A percentile compares a stretch with the other conserved stretches of the same genome.
Conservation (phyloP, 2,113 vertebrate genomes). For the Cyprinodon brontotheroides region DNA sequence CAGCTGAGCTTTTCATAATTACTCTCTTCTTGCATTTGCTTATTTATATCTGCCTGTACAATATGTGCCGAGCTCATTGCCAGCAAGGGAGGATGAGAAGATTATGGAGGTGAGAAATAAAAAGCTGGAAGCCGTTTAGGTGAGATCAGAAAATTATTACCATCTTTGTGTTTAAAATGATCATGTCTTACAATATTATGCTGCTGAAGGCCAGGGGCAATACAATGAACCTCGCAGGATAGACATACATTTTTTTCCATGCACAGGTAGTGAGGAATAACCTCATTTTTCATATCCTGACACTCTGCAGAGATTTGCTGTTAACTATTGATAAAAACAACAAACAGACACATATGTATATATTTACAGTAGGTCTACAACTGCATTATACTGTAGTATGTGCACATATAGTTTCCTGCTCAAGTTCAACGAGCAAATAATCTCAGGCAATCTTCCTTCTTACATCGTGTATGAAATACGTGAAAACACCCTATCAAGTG, state of each 20-base stretch:
- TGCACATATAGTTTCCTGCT: no score
- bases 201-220: not conserved
- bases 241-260: not conserved
- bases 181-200: slow-evolving; percentile 29
- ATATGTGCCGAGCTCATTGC: slow-evolving; percentile 21
- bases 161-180: slow-evolving; percentile 30
- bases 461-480: not conserved
- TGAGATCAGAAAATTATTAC: slow-evolving; percentile 33
- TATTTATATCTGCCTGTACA: slow-evolving; percentile 64
- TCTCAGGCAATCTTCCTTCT: not conserved
- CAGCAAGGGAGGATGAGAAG: slow-evolving; percentile 24
- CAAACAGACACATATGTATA: not conserved
- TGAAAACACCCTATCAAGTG: not conserved
- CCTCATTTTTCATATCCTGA: not conserved
- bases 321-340: not conserved
- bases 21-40: slow-evolving; percentile 67
- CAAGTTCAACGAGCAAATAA: not conserved
- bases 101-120: slow-evolving; percentile 30
- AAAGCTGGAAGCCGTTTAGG: slow-evolving; percentile 30
- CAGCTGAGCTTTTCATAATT: slow-evolving; percentile 74
- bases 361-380: no score
- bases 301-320: not conserved
- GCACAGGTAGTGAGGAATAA: slow-evolving; percentile 5
- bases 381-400: no score
- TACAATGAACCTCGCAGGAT: not conserved